Conservation (phyloP, 92 coral and sea anemone genomes). For the Scolanthus callimorphus region DNA sequence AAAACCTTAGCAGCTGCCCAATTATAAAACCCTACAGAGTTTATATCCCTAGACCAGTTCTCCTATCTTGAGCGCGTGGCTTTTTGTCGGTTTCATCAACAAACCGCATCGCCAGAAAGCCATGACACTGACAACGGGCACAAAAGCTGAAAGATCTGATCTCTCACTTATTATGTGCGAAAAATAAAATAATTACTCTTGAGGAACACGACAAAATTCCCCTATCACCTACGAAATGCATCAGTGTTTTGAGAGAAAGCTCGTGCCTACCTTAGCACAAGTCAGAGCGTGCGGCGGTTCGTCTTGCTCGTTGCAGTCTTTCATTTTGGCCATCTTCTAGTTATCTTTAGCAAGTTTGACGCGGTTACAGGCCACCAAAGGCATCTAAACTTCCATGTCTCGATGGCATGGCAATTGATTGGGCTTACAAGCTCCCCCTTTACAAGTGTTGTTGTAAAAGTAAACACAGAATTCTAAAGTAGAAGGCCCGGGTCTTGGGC, state of each 20-base stretch:
- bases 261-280: constrained; percentile 42
- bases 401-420: constrained; percentile 40
- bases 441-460: constrained; percentile 30
- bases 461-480: constrained; percentile 30
- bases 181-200: constrained; percentile 2
- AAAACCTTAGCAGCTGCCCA: neutral
- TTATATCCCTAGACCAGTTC: too few species aligned
- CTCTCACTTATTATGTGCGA: neutral
- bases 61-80: neutral
- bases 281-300: constrained; percentile 61
- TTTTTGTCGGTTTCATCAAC: neutral
- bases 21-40: neutral
- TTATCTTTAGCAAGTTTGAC: neutral
- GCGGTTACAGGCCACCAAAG: neutral
- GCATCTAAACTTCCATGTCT: neutral
- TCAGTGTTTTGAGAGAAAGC: neutral
- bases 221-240: constrained; percentile 33
- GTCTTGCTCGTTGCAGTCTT: constrained; percentile 23
- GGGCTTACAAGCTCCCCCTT: constrained; percentile 47
- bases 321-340: constrained; percentile 31
- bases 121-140: constrained; percentile 5
- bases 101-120: constrained; percentile 11
- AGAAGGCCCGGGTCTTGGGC: neutral
- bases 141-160: neutral
- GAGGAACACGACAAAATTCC: constrained; percentile 31